Evolutionary conservation across 2,888 invertebrate species (phyloP).

Genomic region (Pasiphila rectangulata): DNA sequence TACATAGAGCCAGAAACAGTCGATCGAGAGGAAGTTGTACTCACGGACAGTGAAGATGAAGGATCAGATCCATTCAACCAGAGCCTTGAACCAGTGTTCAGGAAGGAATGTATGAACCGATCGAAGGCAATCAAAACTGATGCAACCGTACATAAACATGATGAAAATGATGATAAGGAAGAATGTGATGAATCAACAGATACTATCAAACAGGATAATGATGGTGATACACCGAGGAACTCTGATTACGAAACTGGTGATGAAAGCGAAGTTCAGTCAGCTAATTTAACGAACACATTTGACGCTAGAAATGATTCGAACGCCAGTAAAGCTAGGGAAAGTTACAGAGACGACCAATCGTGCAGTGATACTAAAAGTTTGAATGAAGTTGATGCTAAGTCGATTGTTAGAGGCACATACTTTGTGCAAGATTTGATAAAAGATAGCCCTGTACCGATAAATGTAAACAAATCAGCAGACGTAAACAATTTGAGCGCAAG

Average conservation of each 20-base stretch:
- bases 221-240: constrained; percentile 31
- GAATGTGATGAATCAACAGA: constrained; percentile 38
- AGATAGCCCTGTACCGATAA: neutral
- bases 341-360: neutral
- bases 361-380: constrained; percentile 2
- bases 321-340: neutral
- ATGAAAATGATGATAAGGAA: constrained; percentile 27
- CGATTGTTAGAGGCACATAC: neutral
- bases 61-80: constrained; percentile 52
- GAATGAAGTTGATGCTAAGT: neutral
- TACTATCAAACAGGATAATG: constrained; percentile 38
- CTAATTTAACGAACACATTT: constrained; percentile 16
- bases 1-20: constrained; percentile 35
- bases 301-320: constrained; percentile 9
- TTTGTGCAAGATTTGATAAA: neutral
- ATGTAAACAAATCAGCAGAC: neutral
- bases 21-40: constrained; percentile 40
- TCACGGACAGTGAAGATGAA: constrained; percentile 54
- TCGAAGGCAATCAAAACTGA: constrained; percentile 36
- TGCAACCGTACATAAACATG: constrained; percentile 26
- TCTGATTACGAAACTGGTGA: constrained; percentile 28
- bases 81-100: constrained; percentile 63
- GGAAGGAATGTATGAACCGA: constrained; percentile 50
- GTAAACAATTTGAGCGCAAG: neutral
- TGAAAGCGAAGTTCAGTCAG: constrained; percentile 30